Percentiles rank a stretch among this genome's conserved stretches.
phyloP scores from a whole-genome alignment of 92 coral and sea anemone species.

The Heteractis magnifica region DNA sequence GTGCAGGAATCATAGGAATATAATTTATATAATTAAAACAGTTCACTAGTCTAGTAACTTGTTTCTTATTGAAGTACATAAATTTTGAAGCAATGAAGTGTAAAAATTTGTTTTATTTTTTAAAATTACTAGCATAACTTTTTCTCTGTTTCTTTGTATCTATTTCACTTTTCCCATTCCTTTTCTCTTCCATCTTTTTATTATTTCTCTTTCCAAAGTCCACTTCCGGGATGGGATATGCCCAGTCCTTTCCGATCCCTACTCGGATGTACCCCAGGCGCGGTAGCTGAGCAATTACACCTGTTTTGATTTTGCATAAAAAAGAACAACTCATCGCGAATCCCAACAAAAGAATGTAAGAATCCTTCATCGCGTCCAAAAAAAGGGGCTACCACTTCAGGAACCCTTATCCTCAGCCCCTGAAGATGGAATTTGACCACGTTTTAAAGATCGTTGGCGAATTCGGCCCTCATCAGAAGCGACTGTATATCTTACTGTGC shows the following conservation, averaged over 20 bases:
- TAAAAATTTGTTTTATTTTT: neutral
- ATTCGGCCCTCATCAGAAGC: conserved; percentile 92
- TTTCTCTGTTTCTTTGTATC: neutral
- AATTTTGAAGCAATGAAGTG: too few species aligned
- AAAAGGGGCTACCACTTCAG: conserved; percentile 3
- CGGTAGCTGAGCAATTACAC: conserved; percentile 27
- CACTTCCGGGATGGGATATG: neutral
- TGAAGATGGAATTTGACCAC: conserved; percentile 92
- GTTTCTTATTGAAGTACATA: too few species aligned
- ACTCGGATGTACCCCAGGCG: neutral
- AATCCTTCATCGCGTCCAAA: neutral
- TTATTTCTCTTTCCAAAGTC: neutral
- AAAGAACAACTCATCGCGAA: conserved; percentile 7
- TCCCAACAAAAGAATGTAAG: conserved; percentile 29
- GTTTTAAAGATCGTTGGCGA: conserved; percentile 93
- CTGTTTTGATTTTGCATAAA: conserved; percentile 11
- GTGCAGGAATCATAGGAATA: too few species aligned
- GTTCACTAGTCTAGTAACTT: too few species aligned
- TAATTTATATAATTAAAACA: too few species aligned
- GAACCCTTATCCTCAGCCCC: conserved; percentile 4
- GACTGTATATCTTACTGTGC: conserved; percentile 74
- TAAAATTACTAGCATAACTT: neutral
- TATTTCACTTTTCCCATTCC: neutral
- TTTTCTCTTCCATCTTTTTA: neutral
- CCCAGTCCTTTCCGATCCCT: neutral